phyloP scores from a whole-genome alignment of 2,888 invertebrate genomes.

The Phalera bucephala region DNA sequence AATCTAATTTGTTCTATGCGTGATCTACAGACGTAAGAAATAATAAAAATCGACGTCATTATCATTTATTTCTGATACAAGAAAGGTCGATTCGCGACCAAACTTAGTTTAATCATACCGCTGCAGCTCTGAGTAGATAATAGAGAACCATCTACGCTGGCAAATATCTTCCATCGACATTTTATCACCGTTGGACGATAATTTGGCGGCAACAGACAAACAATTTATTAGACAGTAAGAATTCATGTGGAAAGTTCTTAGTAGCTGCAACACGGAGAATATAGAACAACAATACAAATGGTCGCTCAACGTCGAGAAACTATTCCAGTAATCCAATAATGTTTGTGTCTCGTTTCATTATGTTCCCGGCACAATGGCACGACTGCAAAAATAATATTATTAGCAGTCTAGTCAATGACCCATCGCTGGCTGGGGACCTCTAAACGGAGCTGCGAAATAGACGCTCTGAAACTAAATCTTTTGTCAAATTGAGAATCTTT shows the following conservation, averaged over 20 bases:
- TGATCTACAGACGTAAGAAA: too few species aligned
- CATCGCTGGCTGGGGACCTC: background rate
- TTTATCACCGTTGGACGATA: background rate
- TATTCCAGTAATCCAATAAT: too few species aligned
- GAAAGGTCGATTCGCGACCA: too few species aligned
- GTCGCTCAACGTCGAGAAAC: slow-evolving; percentile 4
- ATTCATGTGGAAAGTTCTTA: background rate
- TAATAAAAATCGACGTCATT: too few species aligned
- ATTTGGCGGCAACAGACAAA: background rate
- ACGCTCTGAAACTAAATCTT: background rate
- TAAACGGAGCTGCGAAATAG: background rate
- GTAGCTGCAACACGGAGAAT: slow-evolving; percentile 1
- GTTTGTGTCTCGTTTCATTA: too few species aligned
- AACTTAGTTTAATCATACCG: too few species aligned
- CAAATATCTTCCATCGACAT: background rate
- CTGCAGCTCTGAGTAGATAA: too few species aligned
- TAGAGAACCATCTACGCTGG: too few species aligned
- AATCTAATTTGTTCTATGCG: too few species aligned
- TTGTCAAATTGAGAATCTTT: too few species aligned
- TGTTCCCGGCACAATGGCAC: slow-evolving; percentile 1
- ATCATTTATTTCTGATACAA: too few species aligned
- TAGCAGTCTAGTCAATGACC: slow-evolving; percentile 2
- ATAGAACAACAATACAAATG: slow-evolving; percentile 13
- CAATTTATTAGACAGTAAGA: too few species aligned
- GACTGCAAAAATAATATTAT: background rate